Conservation (phyloP, 2,113 vertebrate genomes). For the Balaenoptera acutorostrata region DNA sequence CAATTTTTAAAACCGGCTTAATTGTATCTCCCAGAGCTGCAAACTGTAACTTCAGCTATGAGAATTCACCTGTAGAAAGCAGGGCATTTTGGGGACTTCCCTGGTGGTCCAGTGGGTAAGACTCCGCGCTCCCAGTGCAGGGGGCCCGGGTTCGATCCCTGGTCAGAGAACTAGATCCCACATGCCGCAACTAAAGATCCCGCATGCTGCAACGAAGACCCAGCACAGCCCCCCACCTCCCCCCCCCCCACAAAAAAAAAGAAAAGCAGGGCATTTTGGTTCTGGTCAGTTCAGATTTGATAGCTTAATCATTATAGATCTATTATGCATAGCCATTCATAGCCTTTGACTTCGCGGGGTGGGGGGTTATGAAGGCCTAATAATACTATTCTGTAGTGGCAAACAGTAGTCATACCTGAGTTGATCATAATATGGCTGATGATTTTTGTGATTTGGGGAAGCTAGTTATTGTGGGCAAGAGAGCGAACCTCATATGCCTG, state of each 20-base stretch:
- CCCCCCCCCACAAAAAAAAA: too few relatives aligned
- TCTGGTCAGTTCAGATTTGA: background rate
- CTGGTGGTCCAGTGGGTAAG: too few relatives aligned
- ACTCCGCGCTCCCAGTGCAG: too few relatives aligned
- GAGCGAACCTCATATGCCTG: background rate
- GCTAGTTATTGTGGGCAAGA: background rate
- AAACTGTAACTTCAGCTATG: background rate
- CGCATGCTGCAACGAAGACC: too few relatives aligned
- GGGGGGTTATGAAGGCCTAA: background rate
- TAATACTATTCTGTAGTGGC: background rate
- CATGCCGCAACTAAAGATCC: too few relatives aligned
- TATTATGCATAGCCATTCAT: background rate
- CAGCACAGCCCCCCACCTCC: rapidly evolving
- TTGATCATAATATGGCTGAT: background rate
- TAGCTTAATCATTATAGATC: background rate
- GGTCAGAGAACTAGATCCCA: too few relatives aligned
- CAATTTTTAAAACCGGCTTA: background rate
- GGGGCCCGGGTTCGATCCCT: too few relatives aligned
- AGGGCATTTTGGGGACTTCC: too few relatives aligned
- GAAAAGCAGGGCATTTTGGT: background rate
- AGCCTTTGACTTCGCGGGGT: background rate
- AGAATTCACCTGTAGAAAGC: background rate
- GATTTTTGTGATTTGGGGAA: background rate
- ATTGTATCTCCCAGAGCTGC: background rate
- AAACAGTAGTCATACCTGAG: background rate